Percentiles rank a stretch among this genome's conserved stretches.
Evolutionary conservation across 2,888 invertebrate species (phyloP).

Genomic region (Pheosia gnoma): DNA sequence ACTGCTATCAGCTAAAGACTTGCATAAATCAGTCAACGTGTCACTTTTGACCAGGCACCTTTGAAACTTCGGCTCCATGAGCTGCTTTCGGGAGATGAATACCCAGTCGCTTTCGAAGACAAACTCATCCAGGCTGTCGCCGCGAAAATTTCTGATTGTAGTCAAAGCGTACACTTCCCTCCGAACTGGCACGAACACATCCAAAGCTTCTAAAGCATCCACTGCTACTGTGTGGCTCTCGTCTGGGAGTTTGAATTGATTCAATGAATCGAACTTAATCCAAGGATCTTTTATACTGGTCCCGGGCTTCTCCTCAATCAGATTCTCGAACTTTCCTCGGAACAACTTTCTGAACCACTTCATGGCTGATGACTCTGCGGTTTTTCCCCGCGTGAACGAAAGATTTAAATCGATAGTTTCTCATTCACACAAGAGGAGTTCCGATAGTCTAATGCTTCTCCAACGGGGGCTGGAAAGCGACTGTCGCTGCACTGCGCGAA

Average conservation of each 20-base stretch:
- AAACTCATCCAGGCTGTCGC: slow-evolving; percentile 62
- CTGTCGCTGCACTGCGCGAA: slow-evolving; percentile 43
- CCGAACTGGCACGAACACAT: slow-evolving; percentile 30
- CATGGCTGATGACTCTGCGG: slow-evolving; percentile 85
- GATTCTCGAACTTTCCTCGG: slow-evolving; percentile 81
- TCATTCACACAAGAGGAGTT: slow-evolving; percentile 75
- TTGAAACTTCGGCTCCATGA: slow-evolving; percentile 68
- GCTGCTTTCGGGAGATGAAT: slow-evolving; percentile 58
- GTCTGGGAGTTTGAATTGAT: slow-evolving; percentile 28
- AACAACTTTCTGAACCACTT: slow-evolving; percentile 87
- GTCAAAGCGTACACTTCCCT: slow-evolving; percentile 68
- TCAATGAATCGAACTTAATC: slow-evolving; percentile 45
- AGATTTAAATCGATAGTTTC: slow-evolving; percentile 85
- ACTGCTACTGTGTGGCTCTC: slow-evolving; percentile 28
- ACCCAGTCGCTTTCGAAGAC: slow-evolving; percentile 75
- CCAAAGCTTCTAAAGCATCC: slow-evolving; percentile 41
- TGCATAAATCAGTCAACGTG: slow-evolving; percentile 59
- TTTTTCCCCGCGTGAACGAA: slow-evolving; percentile 86
- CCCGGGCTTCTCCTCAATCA: slow-evolving; percentile 41
- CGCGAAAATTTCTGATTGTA: slow-evolving; percentile 68
- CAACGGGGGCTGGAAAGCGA: slow-evolving; percentile 52
- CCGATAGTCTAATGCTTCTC: slow-evolving; percentile 37
- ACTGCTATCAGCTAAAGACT: slow-evolving; percentile 50
- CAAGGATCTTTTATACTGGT: slow-evolving; percentile 40
- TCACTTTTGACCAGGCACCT: slow-evolving; percentile 55